A percentile compares a stretch with the other conserved stretches of the same genome.
Evolutionary conservation across 2,797 vertebrate genomes (phyloP).

Genomic region (Acanthurus lineatus): DNA sequence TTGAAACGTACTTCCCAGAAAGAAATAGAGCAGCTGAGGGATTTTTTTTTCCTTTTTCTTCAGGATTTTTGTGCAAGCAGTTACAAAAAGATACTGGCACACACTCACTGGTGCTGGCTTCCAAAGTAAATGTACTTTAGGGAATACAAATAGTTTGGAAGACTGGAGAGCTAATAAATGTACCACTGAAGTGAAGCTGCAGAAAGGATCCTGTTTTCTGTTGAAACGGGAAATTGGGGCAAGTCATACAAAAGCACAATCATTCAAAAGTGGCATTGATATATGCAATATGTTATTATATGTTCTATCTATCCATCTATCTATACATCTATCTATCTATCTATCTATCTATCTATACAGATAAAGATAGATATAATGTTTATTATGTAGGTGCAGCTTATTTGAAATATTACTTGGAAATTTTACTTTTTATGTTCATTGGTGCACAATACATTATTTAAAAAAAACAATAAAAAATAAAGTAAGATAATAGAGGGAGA

Average conservation of each 20-base stretch:
- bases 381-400: background rate
- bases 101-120: background rate
- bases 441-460: background rate
- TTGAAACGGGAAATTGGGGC: constrained; percentile 2
- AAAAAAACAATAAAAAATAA: too few relatives aligned
- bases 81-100: constrained; percentile 22
- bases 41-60: background rate
- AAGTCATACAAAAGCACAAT: background rate
- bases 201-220: background rate
- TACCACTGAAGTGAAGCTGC: background rate
- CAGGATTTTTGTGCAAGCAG: constrained; percentile 16
- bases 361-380: too few relatives aligned
- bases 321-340: too few relatives aligned
- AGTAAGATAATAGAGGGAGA: too few relatives aligned
- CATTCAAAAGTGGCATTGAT: constrained; percentile 5
- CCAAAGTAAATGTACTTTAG: constrained; percentile 4
- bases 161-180: constrained; percentile 16
- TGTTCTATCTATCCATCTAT: too few relatives aligned
- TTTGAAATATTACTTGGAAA: background rate
- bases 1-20: constrained; percentile 7
- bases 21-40: background rate
- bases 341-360: too few relatives aligned
- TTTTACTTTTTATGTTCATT: background rate
- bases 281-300: too few relatives aligned
- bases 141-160: constrained; percentile 27